These are phyloP conservation scores for Scelioninae gen. 2 DNA, from an alignment of 2,888 invertebrate species.

Conservation along the genomic window DNA sequence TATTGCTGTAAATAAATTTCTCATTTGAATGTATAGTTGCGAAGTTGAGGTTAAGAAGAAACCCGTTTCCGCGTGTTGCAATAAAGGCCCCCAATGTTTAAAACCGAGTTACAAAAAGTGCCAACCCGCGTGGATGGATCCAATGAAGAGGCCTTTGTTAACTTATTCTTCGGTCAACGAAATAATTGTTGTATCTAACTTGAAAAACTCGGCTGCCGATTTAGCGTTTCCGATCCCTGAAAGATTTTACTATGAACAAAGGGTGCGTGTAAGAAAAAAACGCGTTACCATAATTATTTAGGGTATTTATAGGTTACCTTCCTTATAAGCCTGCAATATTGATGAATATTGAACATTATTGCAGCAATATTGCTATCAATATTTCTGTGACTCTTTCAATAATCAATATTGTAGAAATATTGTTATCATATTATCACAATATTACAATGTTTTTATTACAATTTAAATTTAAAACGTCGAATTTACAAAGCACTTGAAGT, in stretches of 20 bases:
- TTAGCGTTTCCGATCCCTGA: constrained; percentile 65
- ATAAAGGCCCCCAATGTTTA: constrained; percentile 61
- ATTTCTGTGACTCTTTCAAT: no score
- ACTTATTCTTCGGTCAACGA: constrained; percentile 65
- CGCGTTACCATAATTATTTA: no score
- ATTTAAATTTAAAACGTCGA: no score
- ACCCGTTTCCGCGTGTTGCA: constrained; percentile 60
- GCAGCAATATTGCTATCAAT: background rate
- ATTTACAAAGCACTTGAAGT: no score
- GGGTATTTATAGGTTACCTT: no score
- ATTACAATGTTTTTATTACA: no score
- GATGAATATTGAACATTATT: background rate
- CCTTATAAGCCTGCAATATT: background rate
- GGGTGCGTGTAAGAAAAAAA: no score
- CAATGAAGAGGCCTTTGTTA: constrained; percentile 68
- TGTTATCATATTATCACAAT: no score
- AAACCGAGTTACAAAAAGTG: constrained; percentile 68
- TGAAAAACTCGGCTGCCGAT: constrained; percentile 60
- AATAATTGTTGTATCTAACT: constrained; percentile 62
- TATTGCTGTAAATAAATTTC: background rate
- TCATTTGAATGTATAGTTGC: background rate
- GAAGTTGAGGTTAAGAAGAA: constrained; percentile 25
- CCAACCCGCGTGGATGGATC: constrained; percentile 68
- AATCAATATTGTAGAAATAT: no score
- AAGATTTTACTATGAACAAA: constrained; percentile 65